Evolutionary conservation across 2,888 invertebrate genomes (phyloP), one percentile per base, ranked within the genome.

Genomic region (Eubasilissa splendida): DNA sequence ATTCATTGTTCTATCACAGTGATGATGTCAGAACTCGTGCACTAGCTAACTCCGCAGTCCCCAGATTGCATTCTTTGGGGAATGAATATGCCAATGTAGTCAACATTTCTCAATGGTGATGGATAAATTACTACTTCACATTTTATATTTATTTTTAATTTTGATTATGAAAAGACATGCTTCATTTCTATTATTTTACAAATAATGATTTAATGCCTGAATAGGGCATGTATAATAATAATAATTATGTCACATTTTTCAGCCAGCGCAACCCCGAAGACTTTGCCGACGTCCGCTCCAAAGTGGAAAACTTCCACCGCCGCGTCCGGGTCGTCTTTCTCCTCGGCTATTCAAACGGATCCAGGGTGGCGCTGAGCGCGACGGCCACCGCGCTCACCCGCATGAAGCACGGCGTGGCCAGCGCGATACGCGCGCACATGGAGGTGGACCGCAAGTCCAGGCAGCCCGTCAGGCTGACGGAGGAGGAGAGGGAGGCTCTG

Each of bases 231-330:
- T 22, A 22, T 33, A 42, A 33, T 12, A 68, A 68, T 2, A 12
- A 42, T 52, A 5, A 4, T 52, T 42, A 50, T 50, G 22, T 22
- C 1, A 22, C 5, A 65, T 11, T 54, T 68, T 63, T 42, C 74
- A 79, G 79, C 33, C 79, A 79, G 59, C 12, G 79, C 50, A 74
- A 56, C 22, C 66, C 50, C 2, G 56, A 74, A 31, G 22, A 74
- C 50, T 74, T 74, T 0, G 14, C 53, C 4, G 14, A 31, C 4
- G 4, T 50, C 8, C 7, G 22, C 12, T 52, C 10, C 56, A 74
- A 79, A 22, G 66, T 65, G 7, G 33, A 54, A 10, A 56, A 10
- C 7, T 65, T 74, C 4, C 79, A 74, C 65, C 10, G 52, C 5
- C 66, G 75, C 4, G 31, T 63, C 11, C 68, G 68, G 14, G 60